Evolutionary conservation across 1,140 invertebrate species (phyloP), one percentile per base, ranked within the genome.

Genomic region (Listronotus bonariensis): DNA sequence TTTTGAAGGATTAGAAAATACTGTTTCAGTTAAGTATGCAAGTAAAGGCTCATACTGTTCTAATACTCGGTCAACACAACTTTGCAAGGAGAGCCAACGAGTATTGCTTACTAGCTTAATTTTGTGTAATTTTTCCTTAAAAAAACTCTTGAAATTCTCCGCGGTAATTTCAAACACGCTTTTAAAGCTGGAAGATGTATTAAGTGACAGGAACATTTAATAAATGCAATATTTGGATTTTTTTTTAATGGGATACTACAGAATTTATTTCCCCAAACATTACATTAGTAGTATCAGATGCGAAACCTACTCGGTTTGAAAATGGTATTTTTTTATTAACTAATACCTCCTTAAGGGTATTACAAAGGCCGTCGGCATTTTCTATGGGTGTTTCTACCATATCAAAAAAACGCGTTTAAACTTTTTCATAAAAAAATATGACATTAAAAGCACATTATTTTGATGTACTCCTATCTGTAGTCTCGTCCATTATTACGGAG

Each of bases 81-180:
- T 53, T 63, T 80, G 68, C 26, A 78, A 34, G 6, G 79, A 78
- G 11, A 80, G 62, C 77, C 74, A 81, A 31, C 76, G 67, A 34
- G 76, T 80, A 41, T 40, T 69, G 41, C 69, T 61, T 18, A 72
- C 72, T 26, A 56, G 55, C 0, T 79, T 40, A 43, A 79, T 78
- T 71, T 78, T 78, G 59, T 79, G 76, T 45, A 68, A n/a, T 71
- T 40, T 65, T 71, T 4, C 70, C 51, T 32, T 71, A 31, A 65
- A 78, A 77, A 70, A 75, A 74, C 36, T 68, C 31, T 64, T 79
- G 76, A 65, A 79, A 77, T 54, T 78, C 72, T 69, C 72, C 46
- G 15, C 11, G 58, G 58, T 20, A 61, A 34, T 61, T 32, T 26
- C 6, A 61, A 42, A 41, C 58, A 61, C 5, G 58, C 58, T n/a